Evolutionary conservation across 1,140 invertebrate species (phyloP).

Genomic region (Apis mellifera): Amel_HAv3.1 CM009931.2:23668501-23669000

Average conservation of each 20-base stretch:
- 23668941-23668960: neutral
- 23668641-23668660: too few relatives aligned
- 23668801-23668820: neutral
- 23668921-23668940: slow-evolving; percentile 5
- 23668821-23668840: neutral
- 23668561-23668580: neutral
- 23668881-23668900: slow-evolving; percentile 25
- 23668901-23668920: slow-evolving; percentile 24
- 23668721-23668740: too few relatives aligned
- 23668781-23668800: neutral
- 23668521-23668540: neutral
- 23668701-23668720: too few relatives aligned
- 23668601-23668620: too few relatives aligned
- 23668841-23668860: neutral
- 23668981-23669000: slow-evolving; percentile 22
- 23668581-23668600: neutral
- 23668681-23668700: too few relatives aligned
- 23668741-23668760: too few relatives aligned
- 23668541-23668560: slow-evolving; percentile 8
- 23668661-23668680: too few relatives aligned
- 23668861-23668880: neutral
- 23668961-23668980: neutral
- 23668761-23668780: neutral
- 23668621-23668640: too few relatives aligned
- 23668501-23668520: slow-evolving; percentile 17